Evolutionary conservation across 2,797 vertebrate species (phyloP), one percentile per base, ranked within the genome.

Genomic region (Microchirus variegatus): DNA sequence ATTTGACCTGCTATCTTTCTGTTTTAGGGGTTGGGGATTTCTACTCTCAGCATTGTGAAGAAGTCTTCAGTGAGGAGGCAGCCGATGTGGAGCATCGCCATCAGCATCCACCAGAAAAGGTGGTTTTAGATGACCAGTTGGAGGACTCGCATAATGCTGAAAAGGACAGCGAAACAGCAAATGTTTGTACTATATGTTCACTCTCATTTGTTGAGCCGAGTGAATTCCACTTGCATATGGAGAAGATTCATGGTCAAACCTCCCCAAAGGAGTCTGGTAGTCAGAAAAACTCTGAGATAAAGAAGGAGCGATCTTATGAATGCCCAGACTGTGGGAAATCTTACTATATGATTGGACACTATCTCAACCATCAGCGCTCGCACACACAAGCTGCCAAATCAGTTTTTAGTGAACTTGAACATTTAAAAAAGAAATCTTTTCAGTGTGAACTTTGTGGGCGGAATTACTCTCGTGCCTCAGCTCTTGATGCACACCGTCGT

Each of bases 361-460:
- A 90, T 62, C 91, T 94, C 38, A 94, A 94, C 76, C 94, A 94
- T 81, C 85, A 90, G 60, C 92, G 93, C 12, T 88, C 90, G 26
- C 94, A 94, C 89, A 87, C 72, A 63, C 85, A 87, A 78, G 88
- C 93, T 35, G 89, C 91, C 22, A 93, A 94, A 77, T 94, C 94
- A 0, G 78, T 94, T 68, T 92, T 92, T 73, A 84, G 91, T 47
- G 88, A 94, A 65, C 75, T 93, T 10, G 91, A 90, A 58, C 87
- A 93, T 60, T 87, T 94, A 60, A 92, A 94, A 79, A 94, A 94
- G 74, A 94, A 94, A 69, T 84, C 93, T 0, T 94, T 94, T 81
- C 87, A 91, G 35, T 94, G 94, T 4, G 91, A 93, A 48, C 86
- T 86, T 5, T 94, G 94, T 58, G 93, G 92, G 1, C 84, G 93